Evolutionary conservation across 2,797 vertebrate species (phyloP).

Genomic region (Danio kyathit): DNA sequence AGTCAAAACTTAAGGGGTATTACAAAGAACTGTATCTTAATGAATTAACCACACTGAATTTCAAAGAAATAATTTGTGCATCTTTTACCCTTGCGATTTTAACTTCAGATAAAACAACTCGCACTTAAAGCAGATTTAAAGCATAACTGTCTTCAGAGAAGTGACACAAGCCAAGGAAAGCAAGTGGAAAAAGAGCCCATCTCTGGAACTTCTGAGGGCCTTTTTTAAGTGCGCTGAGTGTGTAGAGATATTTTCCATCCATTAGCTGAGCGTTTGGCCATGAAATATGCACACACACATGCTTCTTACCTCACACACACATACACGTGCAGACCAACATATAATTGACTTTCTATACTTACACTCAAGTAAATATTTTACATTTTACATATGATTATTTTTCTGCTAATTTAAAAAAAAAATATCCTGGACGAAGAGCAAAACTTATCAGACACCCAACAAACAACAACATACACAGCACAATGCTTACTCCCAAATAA

Average conservation of each 20-base stretch:
- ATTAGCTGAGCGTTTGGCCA: constrained; percentile 64
- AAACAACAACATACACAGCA: constrained; percentile 2
- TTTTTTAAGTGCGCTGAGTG: constrained; percentile 61
- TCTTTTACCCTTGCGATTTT: constrained; percentile 43
- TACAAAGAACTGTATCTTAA: not conserved
- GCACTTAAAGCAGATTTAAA: constrained; percentile 51
- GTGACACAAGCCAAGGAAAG: constrained; percentile 63
- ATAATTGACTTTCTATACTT: constrained; percentile 75
- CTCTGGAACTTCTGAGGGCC: constrained; percentile 57
- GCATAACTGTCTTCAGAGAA: constrained; percentile 56
- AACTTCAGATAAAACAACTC: constrained; percentile 58
- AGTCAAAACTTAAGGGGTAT: not conserved
- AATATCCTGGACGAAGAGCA: constrained; percentile 15
- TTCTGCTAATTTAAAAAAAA: constrained; percentile 48
- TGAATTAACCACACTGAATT: constrained; percentile 18
- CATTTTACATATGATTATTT: constrained; percentile 54
- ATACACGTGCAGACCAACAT: constrained; percentile 3
- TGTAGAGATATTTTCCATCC: constrained; percentile 77
- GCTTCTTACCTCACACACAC: constrained; percentile 20
- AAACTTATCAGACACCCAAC: not conserved
- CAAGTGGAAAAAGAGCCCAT: constrained; percentile 65
- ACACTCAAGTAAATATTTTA: constrained; percentile 74
- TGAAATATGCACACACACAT: constrained; percentile 56
- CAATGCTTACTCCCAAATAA: constrained; percentile 17
- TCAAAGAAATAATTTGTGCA: constrained; percentile 46